phyloP scores from a whole-genome alignment of 2,888 invertebrate genomes.

The Bhutanitis thaidina region DNA sequence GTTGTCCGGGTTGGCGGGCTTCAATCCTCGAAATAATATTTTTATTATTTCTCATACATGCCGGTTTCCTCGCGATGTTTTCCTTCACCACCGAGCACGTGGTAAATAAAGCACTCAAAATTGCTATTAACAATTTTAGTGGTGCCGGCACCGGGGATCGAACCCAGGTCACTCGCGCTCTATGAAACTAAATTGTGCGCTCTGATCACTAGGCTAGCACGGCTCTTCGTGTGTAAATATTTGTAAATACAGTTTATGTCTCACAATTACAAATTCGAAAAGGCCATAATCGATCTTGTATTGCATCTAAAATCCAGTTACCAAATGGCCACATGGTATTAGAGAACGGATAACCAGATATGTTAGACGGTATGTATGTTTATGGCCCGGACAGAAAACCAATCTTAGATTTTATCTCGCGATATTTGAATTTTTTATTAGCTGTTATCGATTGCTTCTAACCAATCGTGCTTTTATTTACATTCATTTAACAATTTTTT shows the following conservation, averaged over 20 bases:
- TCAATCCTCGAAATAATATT: too few relatives aligned
- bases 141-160: too few relatives aligned
- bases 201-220: too few relatives aligned
- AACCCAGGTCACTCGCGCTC: too few relatives aligned
- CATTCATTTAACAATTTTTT: constrained; percentile 21
- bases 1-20: too few relatives aligned
- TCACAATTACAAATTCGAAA: not conserved
- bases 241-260: not conserved
- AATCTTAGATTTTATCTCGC: constrained; percentile 28
- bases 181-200: too few relatives aligned
- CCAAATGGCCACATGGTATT: constrained; percentile 9
- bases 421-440: constrained; percentile 19
- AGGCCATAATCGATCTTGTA: not conserved
- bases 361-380: constrained; percentile 23
- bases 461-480: constrained; percentile 21
- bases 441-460: constrained; percentile 20
- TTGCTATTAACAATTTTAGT: too few relatives aligned
- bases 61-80: too few relatives aligned
- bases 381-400: constrained; percentile 21
- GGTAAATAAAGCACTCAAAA: too few relatives aligned
- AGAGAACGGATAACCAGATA: constrained; percentile 22
- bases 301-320: constrained; percentile 7
- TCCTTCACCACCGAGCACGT: too few relatives aligned
- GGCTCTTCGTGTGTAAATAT: not conserved
- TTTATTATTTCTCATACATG: too few relatives aligned